Evolutionary conservation across 2,888 invertebrate species (phyloP).

Genomic region (Xanthia icteritia): DNA sequence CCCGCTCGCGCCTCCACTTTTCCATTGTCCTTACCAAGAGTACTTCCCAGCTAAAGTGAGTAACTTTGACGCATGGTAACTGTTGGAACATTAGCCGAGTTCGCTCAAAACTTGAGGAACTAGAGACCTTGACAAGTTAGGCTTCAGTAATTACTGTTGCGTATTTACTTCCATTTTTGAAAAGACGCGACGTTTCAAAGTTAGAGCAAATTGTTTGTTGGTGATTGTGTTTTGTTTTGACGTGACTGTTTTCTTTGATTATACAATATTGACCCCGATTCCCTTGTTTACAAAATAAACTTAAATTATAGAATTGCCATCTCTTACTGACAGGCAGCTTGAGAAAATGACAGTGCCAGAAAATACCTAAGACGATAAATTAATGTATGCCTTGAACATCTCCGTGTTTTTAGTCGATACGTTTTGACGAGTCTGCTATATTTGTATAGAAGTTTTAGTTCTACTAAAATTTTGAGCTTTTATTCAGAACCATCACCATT

Average conservation of each 20-base stretch:
- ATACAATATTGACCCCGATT: neutral
- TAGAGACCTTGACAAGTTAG: constrained; percentile 64
- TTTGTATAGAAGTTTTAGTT: too few species aligned
- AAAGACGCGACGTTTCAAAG: constrained; percentile 15
- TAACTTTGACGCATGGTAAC: constrained; percentile 71
- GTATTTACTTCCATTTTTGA: constrained; percentile 56
- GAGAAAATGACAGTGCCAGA: neutral
- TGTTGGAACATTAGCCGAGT: constrained; percentile 68
- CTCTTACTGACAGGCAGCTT: neutral
- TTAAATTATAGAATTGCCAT: neutral
- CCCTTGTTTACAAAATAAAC: neutral
- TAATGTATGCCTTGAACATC: neutral
- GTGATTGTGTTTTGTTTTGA: constrained; percentile 21
- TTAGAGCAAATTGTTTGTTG: neutral
- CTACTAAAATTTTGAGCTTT: neutral
- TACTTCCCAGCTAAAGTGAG: constrained; percentile 53
- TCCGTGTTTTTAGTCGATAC: neutral
- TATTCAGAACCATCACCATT: neutral
- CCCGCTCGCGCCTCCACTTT: constrained; percentile 28
- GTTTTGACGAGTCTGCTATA: neutral
- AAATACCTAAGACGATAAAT: neutral
- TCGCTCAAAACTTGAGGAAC: constrained; percentile 63
- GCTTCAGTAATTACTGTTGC: constrained; percentile 60
- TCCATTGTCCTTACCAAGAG: constrained; percentile 8
- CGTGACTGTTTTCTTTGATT: neutral